Evolutionary conservation across 2,113 vertebrate genomes (phyloP).

Genomic region (Macquaria ambigua): DNA sequence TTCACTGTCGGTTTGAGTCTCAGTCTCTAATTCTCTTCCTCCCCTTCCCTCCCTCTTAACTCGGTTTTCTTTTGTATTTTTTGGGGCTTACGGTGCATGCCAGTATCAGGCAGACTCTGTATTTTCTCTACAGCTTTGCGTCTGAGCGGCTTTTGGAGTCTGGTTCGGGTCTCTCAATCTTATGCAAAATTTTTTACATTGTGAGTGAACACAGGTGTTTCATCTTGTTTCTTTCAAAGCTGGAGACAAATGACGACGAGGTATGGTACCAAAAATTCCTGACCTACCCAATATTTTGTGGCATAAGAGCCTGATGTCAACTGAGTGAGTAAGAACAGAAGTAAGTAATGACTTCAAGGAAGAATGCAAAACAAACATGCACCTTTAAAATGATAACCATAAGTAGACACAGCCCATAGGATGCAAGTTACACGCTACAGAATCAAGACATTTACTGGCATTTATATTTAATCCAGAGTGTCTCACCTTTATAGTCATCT

Average conservation of each 20-base stretch:
- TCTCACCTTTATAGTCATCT: conserved; percentile 98
- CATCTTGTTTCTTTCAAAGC: conserved; percentile 1
- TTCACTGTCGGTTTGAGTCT: conserved; percentile 11
- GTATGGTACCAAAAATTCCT: neutral
- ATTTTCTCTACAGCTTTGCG: conserved; percentile 34
- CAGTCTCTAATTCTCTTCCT: conserved; percentile 1
- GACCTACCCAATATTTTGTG: neutral
- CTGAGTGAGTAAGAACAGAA: neutral
- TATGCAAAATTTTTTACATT: neutral
- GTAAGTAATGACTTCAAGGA: conserved; percentile 14
- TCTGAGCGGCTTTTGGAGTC: neutral
- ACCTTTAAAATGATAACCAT: neutral
- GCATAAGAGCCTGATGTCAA: neutral
- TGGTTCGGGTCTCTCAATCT: neutral
- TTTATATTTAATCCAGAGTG: no score
- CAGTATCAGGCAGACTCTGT: conserved; percentile 10
- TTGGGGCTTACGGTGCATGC: neutral
- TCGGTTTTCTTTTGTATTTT: conserved; percentile 26
- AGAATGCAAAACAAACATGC: neutral
- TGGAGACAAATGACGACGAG: neutral
- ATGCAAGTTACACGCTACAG: neutral
- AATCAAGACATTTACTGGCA: neutral
- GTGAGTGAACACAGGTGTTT: conserved; percentile 14
- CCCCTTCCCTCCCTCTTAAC: neutral
- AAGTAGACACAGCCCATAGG: neutral